Percentiles rank a stretch among this genome's conserved stretches.
Evolutionary conservation across 2,797 vertebrate species (phyloP).

Genomic region (Eupleurogrammus muticus): DNA sequence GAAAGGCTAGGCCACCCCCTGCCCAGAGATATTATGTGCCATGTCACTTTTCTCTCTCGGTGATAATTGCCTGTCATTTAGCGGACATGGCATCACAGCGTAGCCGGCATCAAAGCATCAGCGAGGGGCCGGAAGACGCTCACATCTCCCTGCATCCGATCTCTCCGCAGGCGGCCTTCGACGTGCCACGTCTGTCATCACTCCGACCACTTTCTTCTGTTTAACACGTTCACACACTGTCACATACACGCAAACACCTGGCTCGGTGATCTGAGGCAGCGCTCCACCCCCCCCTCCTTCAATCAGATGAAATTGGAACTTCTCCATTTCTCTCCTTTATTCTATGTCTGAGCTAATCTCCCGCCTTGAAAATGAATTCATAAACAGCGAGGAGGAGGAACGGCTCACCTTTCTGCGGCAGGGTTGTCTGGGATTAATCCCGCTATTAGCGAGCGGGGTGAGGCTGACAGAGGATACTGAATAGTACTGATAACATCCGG

Average conservation of each 20-base stretch:
- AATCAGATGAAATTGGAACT: constrained; percentile 46
- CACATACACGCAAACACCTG: constrained; percentile 8
- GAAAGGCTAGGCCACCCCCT: neutral
- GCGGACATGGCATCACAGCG: constrained; percentile 77
- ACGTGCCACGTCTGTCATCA: constrained; percentile 81
- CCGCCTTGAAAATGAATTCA: constrained; percentile 61
- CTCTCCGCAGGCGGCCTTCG: constrained; percentile 53
- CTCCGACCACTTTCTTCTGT: constrained; percentile 80
- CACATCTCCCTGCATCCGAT: constrained; percentile 87
- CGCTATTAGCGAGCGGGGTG: constrained; percentile 46
- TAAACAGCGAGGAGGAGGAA: constrained; percentile 35
- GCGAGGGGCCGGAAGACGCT: constrained; percentile 86
- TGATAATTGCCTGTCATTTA: constrained; percentile 69
- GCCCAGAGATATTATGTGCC: constrained; percentile 22
- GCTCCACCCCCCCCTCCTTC: neutral
- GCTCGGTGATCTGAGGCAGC: constrained; percentile 23
- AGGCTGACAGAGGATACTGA: constrained; percentile 36
- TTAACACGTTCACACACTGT: constrained; percentile 34
- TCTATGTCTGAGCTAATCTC: constrained; percentile 61
- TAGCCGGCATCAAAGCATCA: constrained; percentile 82
- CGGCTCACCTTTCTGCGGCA: constrained; percentile 50
- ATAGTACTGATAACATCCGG: constrained; percentile 53
- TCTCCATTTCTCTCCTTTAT: constrained; percentile 36
- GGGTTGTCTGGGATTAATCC: constrained; percentile 60
- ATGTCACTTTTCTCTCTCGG: constrained; percentile 18